Base-by-base conservation (phyloP, 2,888 invertebrate genomes). In the Elysia crispata region DNA sequence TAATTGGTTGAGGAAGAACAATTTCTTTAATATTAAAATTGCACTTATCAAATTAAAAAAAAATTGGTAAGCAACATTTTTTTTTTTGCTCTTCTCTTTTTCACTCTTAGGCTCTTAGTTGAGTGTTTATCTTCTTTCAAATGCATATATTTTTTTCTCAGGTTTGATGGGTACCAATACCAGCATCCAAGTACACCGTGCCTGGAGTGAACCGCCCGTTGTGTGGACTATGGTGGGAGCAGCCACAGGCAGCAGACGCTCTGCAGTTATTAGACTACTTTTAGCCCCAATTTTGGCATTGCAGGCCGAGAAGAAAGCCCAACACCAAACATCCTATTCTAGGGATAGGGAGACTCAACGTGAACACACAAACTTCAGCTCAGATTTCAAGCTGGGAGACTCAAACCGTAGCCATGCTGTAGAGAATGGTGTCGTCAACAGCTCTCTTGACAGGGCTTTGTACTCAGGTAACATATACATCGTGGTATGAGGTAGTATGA, bases 181-280 rank as follows among this genome's bases (percentile, higher is more conserved):
- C 3, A 80, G 72, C 15, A 81, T 86, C 6, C 82, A 82, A 28
- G 86, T 85, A 67, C 83, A 86, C 74, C 76, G 81, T 1, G 69
- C 70, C 1, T 86, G 84, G 84, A 76, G 74, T 33, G 86, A 86
- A 64, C 85, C 86, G 5, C 82, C 85, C 0, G 77, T 86, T n/a
- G 33, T 86, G 41, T 86, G 86, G 86, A 81, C 81, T 30, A 50
- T 84, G 62, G 77, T 84, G 15, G 83, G 83, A 23, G 86, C 86
- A 20, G 41, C 80, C 23, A 70, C 79, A 6, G 84, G 86, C 54
- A 80, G 82, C 18, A 64, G 85, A 31, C 82, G 84, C 66, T 83
- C 85, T 15, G 84, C 86, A 57, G 85, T 83, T 6, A 78, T 85
- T 25, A 78, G 84, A n/a, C 85, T 83, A 54, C 76, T 86, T 1